Percentiles rank a stretch among this genome's conserved stretches.
Evolutionary conservation across 2,113 vertebrate species (phyloP).

Genomic region (Pygoscelis antarcticus): DNA sequence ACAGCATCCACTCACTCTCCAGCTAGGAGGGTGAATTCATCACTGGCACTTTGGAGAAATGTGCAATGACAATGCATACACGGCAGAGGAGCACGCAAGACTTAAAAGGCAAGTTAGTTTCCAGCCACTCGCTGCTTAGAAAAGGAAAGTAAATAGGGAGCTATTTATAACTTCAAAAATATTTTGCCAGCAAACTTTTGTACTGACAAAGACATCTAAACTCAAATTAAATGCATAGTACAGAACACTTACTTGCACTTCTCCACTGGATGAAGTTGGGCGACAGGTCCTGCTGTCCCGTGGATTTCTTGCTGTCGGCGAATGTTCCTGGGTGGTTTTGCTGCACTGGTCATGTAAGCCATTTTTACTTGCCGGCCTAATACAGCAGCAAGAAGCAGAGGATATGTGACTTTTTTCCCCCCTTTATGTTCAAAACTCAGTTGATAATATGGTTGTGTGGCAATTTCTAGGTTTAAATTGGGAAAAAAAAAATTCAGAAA

Average conservation of each 20-base stretch:
- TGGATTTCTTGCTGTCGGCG: slow-evolving; percentile 76
- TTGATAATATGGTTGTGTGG: not conserved
- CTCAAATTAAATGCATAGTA: not conserved
- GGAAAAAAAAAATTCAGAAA: not conserved
- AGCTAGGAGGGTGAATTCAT: not conserved
- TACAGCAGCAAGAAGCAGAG: not conserved
- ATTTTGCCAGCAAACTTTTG: not conserved
- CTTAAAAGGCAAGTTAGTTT: not conserved
- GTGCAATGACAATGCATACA: fast-evolving
- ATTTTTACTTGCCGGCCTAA: slow-evolving; percentile 87
- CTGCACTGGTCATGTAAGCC: slow-evolving; percentile 80
- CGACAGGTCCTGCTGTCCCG: slow-evolving; percentile 66
- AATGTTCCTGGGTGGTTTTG: slow-evolving; percentile 80
- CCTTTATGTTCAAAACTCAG: not conserved
- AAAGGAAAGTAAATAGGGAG: not conserved
- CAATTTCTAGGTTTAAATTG: not conserved
- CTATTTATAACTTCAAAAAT: not conserved
- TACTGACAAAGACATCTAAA: not conserved
- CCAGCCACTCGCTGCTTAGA: not conserved
- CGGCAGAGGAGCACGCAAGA: not conserved
- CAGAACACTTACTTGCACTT: slow-evolving; percentile 72
- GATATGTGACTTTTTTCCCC: not conserved
- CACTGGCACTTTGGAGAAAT: not conserved
- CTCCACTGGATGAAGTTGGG: slow-evolving; percentile 57
- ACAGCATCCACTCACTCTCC: not conserved